phyloP scores from a whole-genome alignment of 2,888 invertebrate genomes.

The Lasioglossum leucozonium region DNA sequence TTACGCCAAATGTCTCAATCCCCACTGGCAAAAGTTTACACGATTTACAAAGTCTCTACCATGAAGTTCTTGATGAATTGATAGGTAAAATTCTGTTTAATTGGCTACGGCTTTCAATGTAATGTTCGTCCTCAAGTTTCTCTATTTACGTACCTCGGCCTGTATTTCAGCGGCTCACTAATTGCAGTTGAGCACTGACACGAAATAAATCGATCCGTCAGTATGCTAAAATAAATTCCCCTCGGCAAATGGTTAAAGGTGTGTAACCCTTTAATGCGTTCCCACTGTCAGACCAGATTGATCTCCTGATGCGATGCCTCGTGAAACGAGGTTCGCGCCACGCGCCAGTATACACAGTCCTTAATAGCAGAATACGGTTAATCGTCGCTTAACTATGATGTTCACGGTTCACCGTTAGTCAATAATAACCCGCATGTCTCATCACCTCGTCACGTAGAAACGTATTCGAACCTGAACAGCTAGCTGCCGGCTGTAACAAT shows the following conservation, averaged over 20 bases:
- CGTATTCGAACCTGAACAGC: neutral
- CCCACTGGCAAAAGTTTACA: too few species aligned
- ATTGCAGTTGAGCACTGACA: too few species aligned
- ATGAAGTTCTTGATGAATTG: too few species aligned
- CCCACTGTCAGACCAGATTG: neutral
- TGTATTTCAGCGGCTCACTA: too few species aligned
- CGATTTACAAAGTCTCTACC: too few species aligned
- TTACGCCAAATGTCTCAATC: too few species aligned
- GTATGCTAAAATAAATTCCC: too few species aligned
- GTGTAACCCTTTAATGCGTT: neutral
- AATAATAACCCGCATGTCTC: slow-evolving; percentile 18
- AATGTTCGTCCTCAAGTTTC: too few species aligned
- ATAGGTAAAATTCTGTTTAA: too few species aligned
- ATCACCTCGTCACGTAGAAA: slow-evolving; percentile 14
- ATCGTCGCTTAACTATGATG: slow-evolving; percentile 33
- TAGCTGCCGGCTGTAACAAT: neutral
- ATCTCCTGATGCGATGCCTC: neutral
- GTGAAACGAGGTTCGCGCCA: neutral
- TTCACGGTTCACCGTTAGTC: slow-evolving; percentile 21
- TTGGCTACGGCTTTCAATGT: too few species aligned
- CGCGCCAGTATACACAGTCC: neutral
- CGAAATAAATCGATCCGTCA: too few species aligned
- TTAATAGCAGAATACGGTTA: slow-evolving; percentile 2
- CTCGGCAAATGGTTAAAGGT: neutral
- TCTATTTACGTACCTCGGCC: too few species aligned